Conservation (phyloP, 2,888 invertebrate genomes). For the Sphaeridia pumilis region DNA sequence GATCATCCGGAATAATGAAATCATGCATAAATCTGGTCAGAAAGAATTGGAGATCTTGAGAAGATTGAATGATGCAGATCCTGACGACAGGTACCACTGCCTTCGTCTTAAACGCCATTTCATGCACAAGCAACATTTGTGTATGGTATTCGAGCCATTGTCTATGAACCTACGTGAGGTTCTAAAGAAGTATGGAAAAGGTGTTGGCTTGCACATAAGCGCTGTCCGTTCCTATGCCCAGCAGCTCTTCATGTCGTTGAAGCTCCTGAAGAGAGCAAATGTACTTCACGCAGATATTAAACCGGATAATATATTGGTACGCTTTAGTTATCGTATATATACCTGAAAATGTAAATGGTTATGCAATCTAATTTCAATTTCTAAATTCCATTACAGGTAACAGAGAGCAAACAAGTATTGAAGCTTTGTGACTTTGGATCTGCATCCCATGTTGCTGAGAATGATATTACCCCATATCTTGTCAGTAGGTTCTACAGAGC, state of each 20-base stretch:
- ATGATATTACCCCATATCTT: slow-evolving; percentile 95
- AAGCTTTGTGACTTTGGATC: slow-evolving; percentile 99
- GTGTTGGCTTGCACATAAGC: slow-evolving; percentile 92
- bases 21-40: slow-evolving; percentile 97
- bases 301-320: slow-evolving; percentile 93
- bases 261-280: slow-evolving; percentile 84
- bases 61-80: slow-evolving; percentile 91
- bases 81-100: slow-evolving; percentile 95
- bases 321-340: no score
- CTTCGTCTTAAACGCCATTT: slow-evolving; percentile 87
- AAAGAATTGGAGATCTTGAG: slow-evolving; percentile 90
- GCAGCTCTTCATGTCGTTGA: slow-evolving; percentile 84
- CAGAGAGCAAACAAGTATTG: slow-evolving; percentile 86
- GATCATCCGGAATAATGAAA: slow-evolving; percentile 97
- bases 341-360: background rate
- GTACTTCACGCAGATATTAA: slow-evolving; percentile 98
- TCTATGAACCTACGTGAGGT: slow-evolving; percentile 87
- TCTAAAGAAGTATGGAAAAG: slow-evolving; percentile 97
- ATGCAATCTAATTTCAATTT: background rate
- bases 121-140: slow-evolving; percentile 96
- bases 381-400: slow-evolving; percentile 49
- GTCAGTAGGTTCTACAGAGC: slow-evolving; percentile 96
- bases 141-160: slow-evolving; percentile 95
- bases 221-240: slow-evolving; percentile 96
- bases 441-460: slow-evolving; percentile 82